A percentile compares a stretch with the other conserved stretches of the same genome.
Conservation (phyloP, 2,888 invertebrate genomes). For the Pammene aurita region DNA sequence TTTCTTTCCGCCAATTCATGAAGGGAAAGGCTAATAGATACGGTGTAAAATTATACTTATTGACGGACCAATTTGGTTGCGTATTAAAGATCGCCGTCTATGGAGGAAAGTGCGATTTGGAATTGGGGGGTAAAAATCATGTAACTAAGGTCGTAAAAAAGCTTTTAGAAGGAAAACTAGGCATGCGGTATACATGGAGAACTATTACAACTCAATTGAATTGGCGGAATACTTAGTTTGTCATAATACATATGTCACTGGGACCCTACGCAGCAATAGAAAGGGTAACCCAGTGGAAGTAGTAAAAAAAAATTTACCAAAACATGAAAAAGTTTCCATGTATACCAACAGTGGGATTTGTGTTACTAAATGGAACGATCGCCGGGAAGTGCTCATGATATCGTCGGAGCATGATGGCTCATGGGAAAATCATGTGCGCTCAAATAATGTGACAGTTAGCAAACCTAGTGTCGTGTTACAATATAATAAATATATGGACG, state of each 20-base stretch:
- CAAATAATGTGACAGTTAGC: neutral
- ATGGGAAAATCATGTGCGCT: neutral
- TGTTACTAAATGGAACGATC: conserved; percentile 14
- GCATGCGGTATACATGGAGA: conserved; percentile 14
- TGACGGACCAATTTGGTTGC: neutral
- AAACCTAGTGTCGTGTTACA: conserved; percentile 44
- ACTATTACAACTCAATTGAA: conserved; percentile 7
- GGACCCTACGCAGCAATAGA: conserved; percentile 6
- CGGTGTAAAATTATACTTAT: too few species aligned
- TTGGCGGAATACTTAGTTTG: neutral
- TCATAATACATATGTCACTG: neutral
- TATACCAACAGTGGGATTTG: conserved; percentile 5
- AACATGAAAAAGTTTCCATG: neutral
- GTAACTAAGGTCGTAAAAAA: conserved; percentile 2
- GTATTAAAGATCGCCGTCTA: neutral
- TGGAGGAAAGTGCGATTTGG: conserved; percentile 2
- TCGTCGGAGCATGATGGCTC: conserved; percentile 14
- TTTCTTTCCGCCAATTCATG: too few species aligned
- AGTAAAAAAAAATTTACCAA: conserved; percentile 7
- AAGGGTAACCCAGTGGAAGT: conserved; percentile 3
- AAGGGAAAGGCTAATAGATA: too few species aligned
- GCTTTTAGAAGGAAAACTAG: neutral
- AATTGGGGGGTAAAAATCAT: conserved; percentile 15
- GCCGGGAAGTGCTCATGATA: conserved; percentile 10
- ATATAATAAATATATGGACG: conserved; percentile 25